These are phyloP conservation scores for Nasonia giraulti DNA, from an alignment of 1,140 invertebrate species.

Conservation along the genomic window DNA sequence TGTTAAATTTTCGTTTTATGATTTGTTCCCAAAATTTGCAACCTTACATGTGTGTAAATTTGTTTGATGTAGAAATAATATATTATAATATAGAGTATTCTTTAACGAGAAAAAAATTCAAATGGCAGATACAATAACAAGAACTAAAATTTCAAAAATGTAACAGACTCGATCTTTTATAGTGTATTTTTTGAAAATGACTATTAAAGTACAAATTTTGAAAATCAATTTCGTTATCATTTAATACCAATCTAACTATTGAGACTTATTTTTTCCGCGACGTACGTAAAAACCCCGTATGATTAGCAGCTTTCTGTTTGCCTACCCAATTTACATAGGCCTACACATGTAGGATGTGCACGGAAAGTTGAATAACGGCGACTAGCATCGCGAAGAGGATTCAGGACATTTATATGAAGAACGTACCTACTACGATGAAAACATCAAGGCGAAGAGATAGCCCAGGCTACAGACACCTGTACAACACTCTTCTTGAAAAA, in stretches of 20 bases:
- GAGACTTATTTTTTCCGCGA: too few species aligned
- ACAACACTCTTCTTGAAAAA: too few species aligned
- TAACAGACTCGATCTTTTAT: slow-evolving; percentile 27
- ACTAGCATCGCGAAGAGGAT: not conserved
- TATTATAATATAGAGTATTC: slow-evolving; percentile 15
- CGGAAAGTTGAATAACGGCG: too few species aligned
- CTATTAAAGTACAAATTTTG: slow-evolving; percentile 38
- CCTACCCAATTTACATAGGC: too few species aligned
- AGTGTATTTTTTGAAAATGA: slow-evolving; percentile 44
- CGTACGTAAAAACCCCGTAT: too few species aligned
- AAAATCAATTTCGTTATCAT: slow-evolving; percentile 9
- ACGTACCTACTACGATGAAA: not conserved
- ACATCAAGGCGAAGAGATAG: not conserved
- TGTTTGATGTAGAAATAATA: slow-evolving; percentile 3
- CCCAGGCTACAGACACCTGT: too few species aligned
- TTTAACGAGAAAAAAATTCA: not conserved
- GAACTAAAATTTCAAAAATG: not conserved
- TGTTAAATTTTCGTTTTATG: slow-evolving; percentile 28
- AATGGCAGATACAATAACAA: not conserved
- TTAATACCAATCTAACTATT: not conserved
- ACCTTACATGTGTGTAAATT: slow-evolving; percentile 6
- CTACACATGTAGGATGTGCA: too few species aligned
- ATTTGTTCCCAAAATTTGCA: slow-evolving; percentile 9
- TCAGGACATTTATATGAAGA: not conserved
- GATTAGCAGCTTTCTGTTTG: not conserved